Percentiles rank a stretch among this genome's conserved stretches.
Evolutionary conservation across 2,113 vertebrate species (phyloP).

Genomic region (Microtus montanus): DNA sequence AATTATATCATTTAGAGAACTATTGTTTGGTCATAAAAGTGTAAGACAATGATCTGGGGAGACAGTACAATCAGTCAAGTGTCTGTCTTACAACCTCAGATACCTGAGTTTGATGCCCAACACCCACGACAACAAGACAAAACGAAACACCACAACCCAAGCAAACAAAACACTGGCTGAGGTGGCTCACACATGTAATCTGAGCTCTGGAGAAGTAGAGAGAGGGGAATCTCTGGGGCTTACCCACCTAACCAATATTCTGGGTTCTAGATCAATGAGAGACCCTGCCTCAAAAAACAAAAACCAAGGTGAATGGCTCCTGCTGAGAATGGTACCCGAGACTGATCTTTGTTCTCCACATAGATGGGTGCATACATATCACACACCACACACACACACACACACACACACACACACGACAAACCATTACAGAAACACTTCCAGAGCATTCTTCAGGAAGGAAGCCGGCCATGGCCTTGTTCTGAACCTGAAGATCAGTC

Average conservation of each 20-base stretch:
- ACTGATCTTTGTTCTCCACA: neutral
- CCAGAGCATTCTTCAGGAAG: neutral
- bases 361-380: no score
- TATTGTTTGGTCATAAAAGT: neutral
- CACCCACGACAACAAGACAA: neutral
- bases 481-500: neutral
- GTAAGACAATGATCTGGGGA: neutral
- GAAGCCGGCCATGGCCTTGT: neutral
- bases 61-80: neutral
- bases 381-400: neutral
- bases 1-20: neutral
- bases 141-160: neutral
- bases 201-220: neutral
- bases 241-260: neutral
- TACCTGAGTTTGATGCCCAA: neutral
- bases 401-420: neutral
- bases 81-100: neutral
- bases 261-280: neutral
- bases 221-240: neutral
- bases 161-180: neutral
- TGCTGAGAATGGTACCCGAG: neutral
- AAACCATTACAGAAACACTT: neutral
- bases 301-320: neutral
- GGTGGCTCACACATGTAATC: neutral
- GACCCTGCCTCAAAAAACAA: neutral